A percentile compares a stretch with the other conserved stretches of the same genome.
phyloP scores from a whole-genome alignment of 2,888 invertebrate species.

The Cheilosia scutellata region DNA sequence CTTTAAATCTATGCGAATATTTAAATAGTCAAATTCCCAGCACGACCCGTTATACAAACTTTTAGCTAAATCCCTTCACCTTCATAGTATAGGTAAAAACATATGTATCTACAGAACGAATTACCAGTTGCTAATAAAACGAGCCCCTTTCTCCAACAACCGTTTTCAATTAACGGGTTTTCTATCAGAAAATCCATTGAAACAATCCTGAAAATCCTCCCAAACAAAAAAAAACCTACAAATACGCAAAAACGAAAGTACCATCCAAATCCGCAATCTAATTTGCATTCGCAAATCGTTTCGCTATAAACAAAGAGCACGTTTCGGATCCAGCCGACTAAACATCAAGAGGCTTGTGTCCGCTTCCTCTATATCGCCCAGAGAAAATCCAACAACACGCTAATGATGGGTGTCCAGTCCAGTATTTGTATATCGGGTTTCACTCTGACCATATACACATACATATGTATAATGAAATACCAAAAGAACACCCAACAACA shows the following conservation, averaged over 20 bases:
- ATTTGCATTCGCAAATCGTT: constrained; percentile 75
- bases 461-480: background rate
- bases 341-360: constrained; percentile 59
- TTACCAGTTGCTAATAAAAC: constrained; percentile 23
- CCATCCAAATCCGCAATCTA: constrained; percentile 71
- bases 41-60: background rate
- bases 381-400: constrained; percentile 33
- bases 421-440: constrained; percentile 54
- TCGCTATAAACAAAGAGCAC: constrained; percentile 72
- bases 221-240: constrained; percentile 7
- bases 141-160: constrained; percentile 39
- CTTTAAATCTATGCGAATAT: too few species aligned
- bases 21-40: background rate
- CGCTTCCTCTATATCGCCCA: background rate
- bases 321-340: constrained; percentile 51
- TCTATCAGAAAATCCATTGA: constrained; percentile 44
- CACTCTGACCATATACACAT: background rate
- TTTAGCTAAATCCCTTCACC: constrained; percentile 32
- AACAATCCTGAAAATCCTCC: constrained; percentile 46
- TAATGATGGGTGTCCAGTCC: constrained; percentile 62
- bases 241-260: constrained; percentile 8
- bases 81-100: constrained; percentile 21
- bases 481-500: constrained; percentile 30
- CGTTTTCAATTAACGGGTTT: constrained; percentile 74
- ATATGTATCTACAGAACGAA: constrained; percentile 23